Evolutionary conservation across 2,113 vertebrate species (phyloP).

Genomic region (Naja naja): DNA sequence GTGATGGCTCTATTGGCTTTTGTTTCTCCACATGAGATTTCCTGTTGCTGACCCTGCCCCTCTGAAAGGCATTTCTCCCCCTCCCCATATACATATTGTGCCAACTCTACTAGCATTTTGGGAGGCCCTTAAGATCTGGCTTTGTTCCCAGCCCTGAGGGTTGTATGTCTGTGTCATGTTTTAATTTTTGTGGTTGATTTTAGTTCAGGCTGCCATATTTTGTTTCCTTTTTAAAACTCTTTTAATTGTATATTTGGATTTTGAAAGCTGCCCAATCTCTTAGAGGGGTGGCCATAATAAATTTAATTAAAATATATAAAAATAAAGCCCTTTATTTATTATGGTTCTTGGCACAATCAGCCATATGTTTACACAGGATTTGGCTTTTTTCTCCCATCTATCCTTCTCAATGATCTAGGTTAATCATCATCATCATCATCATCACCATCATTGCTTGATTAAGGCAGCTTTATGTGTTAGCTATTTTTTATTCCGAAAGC

Average conservation of each 20-base stretch:
- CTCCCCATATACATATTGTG: not conserved
- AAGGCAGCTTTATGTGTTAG: not conserved
- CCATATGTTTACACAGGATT: not conserved
- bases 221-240: not conserved
- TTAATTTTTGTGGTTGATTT: not conserved
- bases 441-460: not conserved
- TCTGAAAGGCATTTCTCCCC: not conserved
- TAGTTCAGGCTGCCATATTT: not conserved
- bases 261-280: not conserved
- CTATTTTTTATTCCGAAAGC: not conserved
- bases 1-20: not conserved
- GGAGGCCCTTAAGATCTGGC: not conserved
- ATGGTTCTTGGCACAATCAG: not conserved
- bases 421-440: not conserved
- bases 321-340: not conserved
- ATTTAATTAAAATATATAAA: not conserved
- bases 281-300: not conserved
- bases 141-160: not conserved
- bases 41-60: not conserved
- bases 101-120: not conserved
- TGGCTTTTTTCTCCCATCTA: no score
- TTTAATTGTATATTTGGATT: not conserved
- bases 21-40: not conserved
- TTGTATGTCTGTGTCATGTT: not conserved
- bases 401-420: not conserved